Evolutionary conservation across 2,797 vertebrate genomes (phyloP), one percentile per base, ranked within the genome.

Genomic region (Oreonectes daqikongensis): DNA sequence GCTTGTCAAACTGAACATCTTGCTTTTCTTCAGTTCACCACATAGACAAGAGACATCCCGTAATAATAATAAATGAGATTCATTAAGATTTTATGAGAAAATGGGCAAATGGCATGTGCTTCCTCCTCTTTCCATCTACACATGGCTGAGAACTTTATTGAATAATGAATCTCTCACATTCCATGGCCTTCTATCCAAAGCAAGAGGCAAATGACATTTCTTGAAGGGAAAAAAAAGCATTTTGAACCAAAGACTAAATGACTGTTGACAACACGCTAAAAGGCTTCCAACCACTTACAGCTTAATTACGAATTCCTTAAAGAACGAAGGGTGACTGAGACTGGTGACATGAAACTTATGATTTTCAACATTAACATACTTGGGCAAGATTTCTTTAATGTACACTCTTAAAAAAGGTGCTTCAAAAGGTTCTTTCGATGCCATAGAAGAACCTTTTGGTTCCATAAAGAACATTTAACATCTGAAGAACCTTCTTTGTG

Each of bases 61-160:
- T 46, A 18, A 9, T 64, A 79, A 82, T 69, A 69, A 73, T 79
- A 73, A 53, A 78, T 63, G 14, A 63, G 55, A 77, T 73, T 67
- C 63, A 79, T 83, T 83, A 79, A n/a, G 66, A 42, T 81, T 81
- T 82, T 42, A 81, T 84, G 59, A 82, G 57, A 73, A 81, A 81
- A 79, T 82, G 77, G 52, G 75, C 77, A 77, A 86, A 84, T 80
- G 75, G 30, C 78, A 71, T 57, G 35, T 69, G 53, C 26, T 52
- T 61, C 66, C 59, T 67, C 40, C 46, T 61, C 60, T 32, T 59
- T 66, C 40, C 9, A 59, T 72, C 55, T 68, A 76, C 69, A 73
- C 53, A 76, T 73, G 66, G 73, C 66, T 44, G 32, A 46, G 50
- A 26, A 77, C 67, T 78, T 57, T 74, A 77, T 38, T 78, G 63